Conservation (phyloP, 2,888 invertebrate species). For the Scrobipalpa atriplicella region DNA sequence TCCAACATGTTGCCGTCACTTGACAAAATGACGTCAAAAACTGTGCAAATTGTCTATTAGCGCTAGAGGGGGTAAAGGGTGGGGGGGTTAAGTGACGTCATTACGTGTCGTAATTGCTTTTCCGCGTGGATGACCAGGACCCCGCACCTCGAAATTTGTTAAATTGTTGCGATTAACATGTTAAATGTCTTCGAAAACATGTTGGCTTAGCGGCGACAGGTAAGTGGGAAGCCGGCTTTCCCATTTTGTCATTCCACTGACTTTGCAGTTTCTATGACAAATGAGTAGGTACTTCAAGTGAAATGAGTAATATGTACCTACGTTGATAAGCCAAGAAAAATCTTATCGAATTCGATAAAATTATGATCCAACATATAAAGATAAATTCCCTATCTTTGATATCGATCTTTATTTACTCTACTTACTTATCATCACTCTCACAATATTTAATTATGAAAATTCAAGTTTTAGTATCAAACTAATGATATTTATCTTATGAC, state of each 20-base stretch:
- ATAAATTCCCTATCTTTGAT: background rate
- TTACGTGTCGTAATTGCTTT: constrained; percentile 80
- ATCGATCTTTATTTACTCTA: background rate
- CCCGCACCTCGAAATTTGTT: constrained; percentile 70
- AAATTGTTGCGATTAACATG: constrained; percentile 76
- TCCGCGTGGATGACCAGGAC: constrained; percentile 74
- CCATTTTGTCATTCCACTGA: background rate
- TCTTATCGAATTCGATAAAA: background rate
- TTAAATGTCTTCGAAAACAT: constrained; percentile 73
- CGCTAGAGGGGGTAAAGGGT: constrained; percentile 45
- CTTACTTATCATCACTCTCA: background rate
- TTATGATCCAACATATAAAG: background rate
- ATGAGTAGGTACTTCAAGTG: background rate
- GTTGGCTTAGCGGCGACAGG: constrained; percentile 51
- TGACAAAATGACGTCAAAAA: constrained; percentile 62
- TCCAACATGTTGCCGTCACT: constrained; percentile 37
- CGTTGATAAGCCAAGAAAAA: background rate
- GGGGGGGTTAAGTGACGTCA: constrained; percentile 75
- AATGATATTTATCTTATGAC: too few species aligned
- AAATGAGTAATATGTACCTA: background rate
- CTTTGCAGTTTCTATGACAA: too few species aligned
- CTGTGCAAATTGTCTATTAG: constrained; percentile 77
- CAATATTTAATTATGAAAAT: background rate
- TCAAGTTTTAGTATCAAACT: too few species aligned
- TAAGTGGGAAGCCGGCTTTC: constrained; percentile 27